A percentile compares a stretch with the other conserved stretches of the same genome.
phyloP scores from a whole-genome alignment of 2,113 vertebrate species.

The Cryptotis parvus region DNA sequence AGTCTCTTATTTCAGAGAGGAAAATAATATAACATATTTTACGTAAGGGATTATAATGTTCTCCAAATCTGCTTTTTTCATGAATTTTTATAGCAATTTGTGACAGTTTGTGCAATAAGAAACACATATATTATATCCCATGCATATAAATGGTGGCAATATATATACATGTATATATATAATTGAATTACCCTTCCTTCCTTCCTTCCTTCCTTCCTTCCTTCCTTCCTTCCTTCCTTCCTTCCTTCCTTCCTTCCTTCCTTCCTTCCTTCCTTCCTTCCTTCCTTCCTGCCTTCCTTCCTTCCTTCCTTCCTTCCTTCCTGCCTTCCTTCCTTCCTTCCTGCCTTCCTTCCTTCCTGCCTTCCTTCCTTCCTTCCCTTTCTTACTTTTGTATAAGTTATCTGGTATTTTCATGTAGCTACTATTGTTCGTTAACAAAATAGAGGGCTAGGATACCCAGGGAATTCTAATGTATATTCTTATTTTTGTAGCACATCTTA shows the following conservation, averaged over 20 bases:
- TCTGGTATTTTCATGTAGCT: slow-evolving; percentile 22
- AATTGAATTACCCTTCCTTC: no score
- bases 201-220: background rate
- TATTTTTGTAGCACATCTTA: background rate
- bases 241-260: no score
- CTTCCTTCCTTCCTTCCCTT: background rate
- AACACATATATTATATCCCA: background rate
- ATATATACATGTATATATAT: no score
- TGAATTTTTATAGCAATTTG: slow-evolving; percentile 36
- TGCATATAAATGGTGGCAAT: no score
- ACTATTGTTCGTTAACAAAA: background rate
- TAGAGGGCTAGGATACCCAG: background rate
- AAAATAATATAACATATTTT: background rate
- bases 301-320: no score
- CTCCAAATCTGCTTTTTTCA: background rate
- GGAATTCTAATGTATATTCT: background rate
- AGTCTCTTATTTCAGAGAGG: background rate
- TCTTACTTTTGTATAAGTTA: background rate
- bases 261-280: no score
- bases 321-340: no score
- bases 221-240: no score
- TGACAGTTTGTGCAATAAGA: slow-evolving; percentile 21
- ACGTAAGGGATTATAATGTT: background rate
- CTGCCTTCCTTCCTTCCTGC: no score
- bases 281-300: no score